phyloP scores from a whole-genome alignment of 2,888 invertebrate genomes.

The Cataglyphis cursor region DNA sequence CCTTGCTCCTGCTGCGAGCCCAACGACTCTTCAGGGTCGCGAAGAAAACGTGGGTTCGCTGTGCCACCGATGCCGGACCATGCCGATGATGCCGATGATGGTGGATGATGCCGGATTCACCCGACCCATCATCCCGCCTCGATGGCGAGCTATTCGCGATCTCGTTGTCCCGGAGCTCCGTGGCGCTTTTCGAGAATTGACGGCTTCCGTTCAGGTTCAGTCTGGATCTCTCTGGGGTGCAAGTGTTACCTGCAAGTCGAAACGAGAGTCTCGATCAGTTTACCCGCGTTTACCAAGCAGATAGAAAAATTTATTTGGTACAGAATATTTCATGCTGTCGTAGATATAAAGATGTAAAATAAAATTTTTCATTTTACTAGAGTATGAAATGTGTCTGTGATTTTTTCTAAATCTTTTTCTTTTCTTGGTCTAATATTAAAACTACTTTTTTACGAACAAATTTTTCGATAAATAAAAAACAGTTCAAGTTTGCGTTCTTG shows the following conservation, averaged over 20 bases:
- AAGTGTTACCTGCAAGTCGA: constrained; percentile 65
- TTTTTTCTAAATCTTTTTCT: neutral
- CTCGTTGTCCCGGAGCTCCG: constrained; percentile 90
- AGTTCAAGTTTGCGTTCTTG: neutral
- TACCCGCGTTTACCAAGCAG: neutral
- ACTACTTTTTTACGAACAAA: neutral
- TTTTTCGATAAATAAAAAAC: neutral
- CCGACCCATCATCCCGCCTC: constrained; percentile 87
- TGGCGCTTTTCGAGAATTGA: constrained; percentile 94
- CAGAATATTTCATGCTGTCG: neutral
- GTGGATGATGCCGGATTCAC: constrained; percentile 71
- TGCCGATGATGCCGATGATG: constrained; percentile 84
- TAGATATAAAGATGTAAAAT: neutral
- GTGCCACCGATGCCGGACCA: constrained; percentile 91
- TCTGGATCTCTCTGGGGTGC: constrained; percentile 80
- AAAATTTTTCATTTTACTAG: neutral
- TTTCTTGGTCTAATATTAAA: neutral
- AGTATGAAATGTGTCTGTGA: neutral
- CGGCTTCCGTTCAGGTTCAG: constrained; percentile 87
- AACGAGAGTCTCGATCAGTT: neutral
- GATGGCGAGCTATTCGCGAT: constrained; percentile 88
- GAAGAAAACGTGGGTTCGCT: constrained; percentile 94
- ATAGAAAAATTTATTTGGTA: constrained; percentile 29
- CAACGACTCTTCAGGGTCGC: constrained; percentile 94
- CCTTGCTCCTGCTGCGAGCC: constrained; percentile 92